Conservation (phyloP, 1,140 invertebrate genomes). For the Geopemphigus sp. region DNA sequence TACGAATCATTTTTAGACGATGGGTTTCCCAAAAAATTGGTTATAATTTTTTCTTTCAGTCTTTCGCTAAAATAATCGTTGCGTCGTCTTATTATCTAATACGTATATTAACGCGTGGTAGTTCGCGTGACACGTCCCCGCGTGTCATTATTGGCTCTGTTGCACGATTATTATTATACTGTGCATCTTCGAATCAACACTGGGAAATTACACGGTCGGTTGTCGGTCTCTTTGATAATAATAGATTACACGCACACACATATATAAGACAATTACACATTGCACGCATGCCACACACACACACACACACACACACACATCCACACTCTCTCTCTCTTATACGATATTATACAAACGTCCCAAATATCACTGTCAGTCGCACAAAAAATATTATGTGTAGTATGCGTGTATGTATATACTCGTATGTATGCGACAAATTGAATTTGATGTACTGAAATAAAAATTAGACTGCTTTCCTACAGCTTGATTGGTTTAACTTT, state of each 20-base stretch:
- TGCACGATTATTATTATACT: constrained; percentile 32
- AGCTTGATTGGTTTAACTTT: constrained; percentile 16
- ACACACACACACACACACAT: not conserved
- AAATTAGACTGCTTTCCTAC: not conserved
- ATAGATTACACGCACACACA: not conserved
- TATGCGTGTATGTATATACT: not conserved
- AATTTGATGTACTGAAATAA: constrained; percentile 7
- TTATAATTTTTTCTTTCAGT: not conserved
- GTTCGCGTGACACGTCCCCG: constrained; percentile 25
- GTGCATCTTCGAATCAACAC: not conserved
- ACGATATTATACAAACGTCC: no score
- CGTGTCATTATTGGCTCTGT: not conserved
- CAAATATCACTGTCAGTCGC: no score
- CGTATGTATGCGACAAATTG: constrained; percentile 31
- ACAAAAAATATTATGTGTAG: no score
- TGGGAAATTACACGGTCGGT: constrained; percentile 37
- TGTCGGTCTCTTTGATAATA: constrained; percentile 28
- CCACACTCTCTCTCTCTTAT: no score
- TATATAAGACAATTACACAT: constrained; percentile 36
- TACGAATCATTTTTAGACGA: no score
- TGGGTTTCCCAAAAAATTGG: not conserved
- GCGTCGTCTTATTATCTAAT: no score
- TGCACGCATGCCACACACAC: constrained; percentile 32
- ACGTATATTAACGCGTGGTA: no score
- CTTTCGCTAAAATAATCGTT: constrained; percentile 4